phyloP scores from a whole-genome alignment of 2,113 vertebrate species.

The Glaucomys volans region DNA sequence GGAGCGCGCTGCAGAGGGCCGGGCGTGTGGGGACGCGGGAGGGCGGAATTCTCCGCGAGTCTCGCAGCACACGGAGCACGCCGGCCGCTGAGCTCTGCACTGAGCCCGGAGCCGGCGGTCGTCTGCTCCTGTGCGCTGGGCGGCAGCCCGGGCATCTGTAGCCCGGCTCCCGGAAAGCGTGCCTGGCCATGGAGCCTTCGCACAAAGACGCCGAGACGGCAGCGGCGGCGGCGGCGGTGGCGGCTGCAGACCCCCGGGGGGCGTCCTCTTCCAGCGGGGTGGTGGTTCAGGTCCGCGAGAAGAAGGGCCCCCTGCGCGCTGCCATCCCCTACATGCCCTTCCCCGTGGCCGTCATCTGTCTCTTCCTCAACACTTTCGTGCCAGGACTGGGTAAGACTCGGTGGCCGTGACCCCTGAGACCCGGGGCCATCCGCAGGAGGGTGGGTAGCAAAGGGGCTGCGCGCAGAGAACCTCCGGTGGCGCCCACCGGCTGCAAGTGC shows the following conservation, averaged over 20 bases:
- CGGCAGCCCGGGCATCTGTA: background rate
- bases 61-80: background rate
- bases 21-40: constrained; percentile 55
- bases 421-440: background rate
- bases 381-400: constrained; percentile 94
- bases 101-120: background rate
- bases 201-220: constrained; percentile 75
- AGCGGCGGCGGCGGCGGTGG: constrained; percentile 56
- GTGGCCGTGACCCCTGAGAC: background rate
- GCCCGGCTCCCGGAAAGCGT: background rate
- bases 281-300: constrained; percentile 97
- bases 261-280: constrained; percentile 92
- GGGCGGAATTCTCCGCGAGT: constrained; percentile 25
- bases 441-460: rapidly evolving
- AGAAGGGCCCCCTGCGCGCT: constrained; percentile 95
- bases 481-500: background rate
- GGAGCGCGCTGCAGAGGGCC: constrained; percentile 51
- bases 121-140: background rate
- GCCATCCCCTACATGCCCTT: constrained; percentile 99
- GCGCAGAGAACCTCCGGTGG: background rate
- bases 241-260: constrained; percentile 78
- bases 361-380: constrained; percentile 98
- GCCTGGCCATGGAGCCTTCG: constrained; percentile 70
- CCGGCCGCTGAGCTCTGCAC: background rate
- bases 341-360: constrained; percentile 96